A percentile compares a stretch with the other conserved stretches of the same genome.
Conservation (phyloP, 2,797 vertebrate genomes). For the Otolemur crassicaudatus region DNA sequence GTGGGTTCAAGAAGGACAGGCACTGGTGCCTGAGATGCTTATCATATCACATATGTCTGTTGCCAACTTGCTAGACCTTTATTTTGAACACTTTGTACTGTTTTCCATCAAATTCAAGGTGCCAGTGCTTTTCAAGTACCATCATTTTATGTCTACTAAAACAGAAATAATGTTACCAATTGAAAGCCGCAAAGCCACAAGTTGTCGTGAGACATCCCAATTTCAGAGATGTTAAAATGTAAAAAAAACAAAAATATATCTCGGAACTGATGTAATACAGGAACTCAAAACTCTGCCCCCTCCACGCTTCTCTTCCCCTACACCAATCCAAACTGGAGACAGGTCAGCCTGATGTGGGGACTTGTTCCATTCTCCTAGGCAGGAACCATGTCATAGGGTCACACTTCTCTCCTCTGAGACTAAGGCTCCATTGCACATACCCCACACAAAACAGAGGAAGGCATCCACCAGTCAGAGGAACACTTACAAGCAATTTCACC, state of each 20-base stretch:
- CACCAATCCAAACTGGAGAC: background rate
- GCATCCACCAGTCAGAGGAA: rapidly evolving
- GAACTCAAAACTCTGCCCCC: background rate
- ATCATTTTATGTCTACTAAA: background rate
- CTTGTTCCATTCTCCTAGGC: background rate
- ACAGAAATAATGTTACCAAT: background rate
- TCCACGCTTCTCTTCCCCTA: background rate
- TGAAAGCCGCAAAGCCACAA: background rate
- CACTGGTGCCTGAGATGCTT: background rate
- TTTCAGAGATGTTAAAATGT: background rate
- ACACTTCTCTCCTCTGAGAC: background rate
- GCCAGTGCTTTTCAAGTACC: background rate
- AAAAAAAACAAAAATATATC: background rate
- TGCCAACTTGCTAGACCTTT: background rate
- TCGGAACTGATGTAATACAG: background rate
- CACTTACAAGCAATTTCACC: conserved; percentile 93
- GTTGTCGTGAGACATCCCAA: background rate
- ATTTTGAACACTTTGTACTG: background rate
- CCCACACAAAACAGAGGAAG: background rate
- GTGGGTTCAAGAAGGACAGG: background rate
- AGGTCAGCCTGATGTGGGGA: rapidly evolving
- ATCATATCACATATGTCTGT: background rate
- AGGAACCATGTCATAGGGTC: background rate
- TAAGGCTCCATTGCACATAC: rapidly evolving
- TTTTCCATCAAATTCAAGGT: background rate